phyloP scores from a whole-genome alignment of 2,113 vertebrate genomes.

The Microtus montanus region DNA sequence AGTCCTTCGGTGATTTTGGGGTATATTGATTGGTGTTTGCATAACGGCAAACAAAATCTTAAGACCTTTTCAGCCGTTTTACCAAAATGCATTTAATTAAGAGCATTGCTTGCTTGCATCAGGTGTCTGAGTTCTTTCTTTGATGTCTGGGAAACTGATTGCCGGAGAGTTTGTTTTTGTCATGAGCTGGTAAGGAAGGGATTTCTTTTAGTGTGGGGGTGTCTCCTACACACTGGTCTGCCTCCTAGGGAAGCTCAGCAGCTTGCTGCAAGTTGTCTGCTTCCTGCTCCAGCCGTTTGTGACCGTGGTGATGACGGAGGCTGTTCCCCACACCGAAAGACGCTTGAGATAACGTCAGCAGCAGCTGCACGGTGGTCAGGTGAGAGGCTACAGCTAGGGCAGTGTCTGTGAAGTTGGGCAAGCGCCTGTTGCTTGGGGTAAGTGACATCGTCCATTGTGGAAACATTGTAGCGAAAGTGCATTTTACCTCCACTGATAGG shows the following conservation, averaged over 20 bases:
- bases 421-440: background rate
- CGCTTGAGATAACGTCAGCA: background rate
- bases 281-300: constrained; percentile 49
- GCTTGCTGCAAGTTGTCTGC: constrained; percentile 41
- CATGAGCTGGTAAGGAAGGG: background rate
- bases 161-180: background rate
- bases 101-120: background rate
- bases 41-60: constrained; percentile 62
- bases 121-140: constrained; percentile 7
- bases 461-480: background rate
- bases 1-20: constrained; percentile 29
- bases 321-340: constrained; percentile 9
- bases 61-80: constrained; percentile 64
- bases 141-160: constrained; percentile 33
- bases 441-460: background rate
- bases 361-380: background rate
- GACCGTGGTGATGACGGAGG: background rate
- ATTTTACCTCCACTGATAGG: background rate
- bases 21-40: constrained; percentile 17
- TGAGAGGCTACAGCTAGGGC: background rate
- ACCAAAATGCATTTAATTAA: constrained; percentile 17
- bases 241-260: constrained; percentile 45
- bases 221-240: background rate
- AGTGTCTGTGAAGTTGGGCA: background rate
- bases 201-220: background rate